phyloP scores from a whole-genome alignment of 2,888 invertebrate species.

The Lochmaea capreae region DNA sequence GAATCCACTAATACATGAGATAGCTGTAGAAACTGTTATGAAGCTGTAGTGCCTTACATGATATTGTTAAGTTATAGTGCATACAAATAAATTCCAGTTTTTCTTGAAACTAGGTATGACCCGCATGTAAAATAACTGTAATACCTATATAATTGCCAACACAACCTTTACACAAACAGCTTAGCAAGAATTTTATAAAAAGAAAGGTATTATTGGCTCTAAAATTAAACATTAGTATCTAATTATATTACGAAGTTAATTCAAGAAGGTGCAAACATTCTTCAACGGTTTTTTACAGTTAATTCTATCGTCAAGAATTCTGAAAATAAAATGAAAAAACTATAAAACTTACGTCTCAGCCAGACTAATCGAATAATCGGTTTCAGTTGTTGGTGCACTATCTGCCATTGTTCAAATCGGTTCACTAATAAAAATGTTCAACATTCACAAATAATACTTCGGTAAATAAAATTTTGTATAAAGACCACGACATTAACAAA shows the following conservation, averaged over 20 bases:
- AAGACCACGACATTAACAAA: conserved; percentile 17
- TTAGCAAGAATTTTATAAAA: conserved; percentile 10
- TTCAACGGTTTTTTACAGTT: conserved; percentile 14
- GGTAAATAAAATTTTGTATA: conserved; percentile 16
- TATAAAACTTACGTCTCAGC: conserved; percentile 40
- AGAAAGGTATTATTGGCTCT: not conserved
- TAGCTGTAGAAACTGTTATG: too few relatives aligned
- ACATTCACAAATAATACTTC: conserved; percentile 27
- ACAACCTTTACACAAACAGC: conserved; percentile 6
- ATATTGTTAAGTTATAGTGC: too few relatives aligned
- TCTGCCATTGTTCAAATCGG: conserved; percentile 42
- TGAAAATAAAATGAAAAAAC: conserved; percentile 18
- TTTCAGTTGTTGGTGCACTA: conserved; percentile 38
- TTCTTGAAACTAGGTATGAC: too few relatives aligned
- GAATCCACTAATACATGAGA: too few relatives aligned
- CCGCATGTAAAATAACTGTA: not conserved
- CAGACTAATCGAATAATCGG: conserved; percentile 42
- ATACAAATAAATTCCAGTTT: too few relatives aligned
- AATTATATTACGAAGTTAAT: conserved; percentile 19
- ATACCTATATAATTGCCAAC: not conserved
- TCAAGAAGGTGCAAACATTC: conserved; percentile 22
- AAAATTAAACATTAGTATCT: conserved; percentile 9
- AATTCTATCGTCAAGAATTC: conserved; percentile 10
- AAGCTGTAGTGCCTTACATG: too few relatives aligned
- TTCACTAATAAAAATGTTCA: conserved; percentile 22